Conservation (phyloP, 2,797 vertebrate genomes). For the Tenualosa ilisha region DNA sequence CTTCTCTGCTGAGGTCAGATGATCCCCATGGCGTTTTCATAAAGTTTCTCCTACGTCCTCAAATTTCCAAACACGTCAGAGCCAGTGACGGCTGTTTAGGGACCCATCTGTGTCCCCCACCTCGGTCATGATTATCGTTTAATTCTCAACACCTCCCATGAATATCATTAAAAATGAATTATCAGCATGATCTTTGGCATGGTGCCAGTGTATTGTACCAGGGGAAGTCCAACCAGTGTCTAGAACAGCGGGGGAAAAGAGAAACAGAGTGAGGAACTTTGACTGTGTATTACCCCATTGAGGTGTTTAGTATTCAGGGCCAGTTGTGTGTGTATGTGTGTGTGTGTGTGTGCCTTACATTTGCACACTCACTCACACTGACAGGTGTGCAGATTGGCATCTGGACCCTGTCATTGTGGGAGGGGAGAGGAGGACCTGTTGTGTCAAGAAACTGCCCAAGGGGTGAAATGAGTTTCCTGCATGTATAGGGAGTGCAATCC, state of each 20-base stretch:
- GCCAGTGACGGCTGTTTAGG: background rate
- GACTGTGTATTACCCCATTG: background rate
- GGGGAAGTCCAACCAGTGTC: background rate
- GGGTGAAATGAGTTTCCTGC: background rate
- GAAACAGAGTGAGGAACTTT: background rate
- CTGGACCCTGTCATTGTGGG: background rate
- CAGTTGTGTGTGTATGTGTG: background rate
- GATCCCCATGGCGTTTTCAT: background rate
- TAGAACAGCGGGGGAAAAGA: background rate
- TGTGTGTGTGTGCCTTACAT: background rate
- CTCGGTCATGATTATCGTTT: no score
- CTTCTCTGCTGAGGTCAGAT: background rate
- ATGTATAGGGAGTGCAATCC: background rate
- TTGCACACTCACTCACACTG: background rate
- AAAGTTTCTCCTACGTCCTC: background rate
- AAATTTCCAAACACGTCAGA: background rate
- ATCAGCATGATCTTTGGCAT: background rate
- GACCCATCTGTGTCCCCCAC: background rate
- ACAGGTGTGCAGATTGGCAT: conserved; percentile 15
- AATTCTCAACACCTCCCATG: no score
- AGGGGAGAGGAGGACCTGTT: conserved; percentile 14
- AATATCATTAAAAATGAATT: no score
- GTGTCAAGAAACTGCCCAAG: conserved; percentile 8
- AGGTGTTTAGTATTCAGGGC: background rate
- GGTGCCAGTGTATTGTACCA: background rate